These are phyloP conservation scores for Plagiodera versicolora DNA, from an alignment of 2,888 invertebrate species.

Conservation along the genomic window DNA sequence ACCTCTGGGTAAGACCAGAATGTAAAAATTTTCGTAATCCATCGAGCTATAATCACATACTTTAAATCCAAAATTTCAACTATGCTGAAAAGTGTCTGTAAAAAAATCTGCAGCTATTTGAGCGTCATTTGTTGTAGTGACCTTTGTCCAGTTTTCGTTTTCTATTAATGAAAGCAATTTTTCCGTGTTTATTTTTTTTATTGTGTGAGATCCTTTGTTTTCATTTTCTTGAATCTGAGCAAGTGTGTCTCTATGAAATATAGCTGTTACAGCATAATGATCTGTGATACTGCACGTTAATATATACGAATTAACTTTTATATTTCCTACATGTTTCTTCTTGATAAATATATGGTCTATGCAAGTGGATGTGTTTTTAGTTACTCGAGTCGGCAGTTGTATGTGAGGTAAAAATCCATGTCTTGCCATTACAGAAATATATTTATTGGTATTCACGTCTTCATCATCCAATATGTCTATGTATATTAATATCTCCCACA, in stretches of 20 bases:
- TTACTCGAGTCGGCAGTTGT: conserved; percentile 19
- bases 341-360: conserved; percentile 3
- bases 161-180: conserved; percentile 15
- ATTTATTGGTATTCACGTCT: conserved; percentile 16
- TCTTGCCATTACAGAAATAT: conserved; percentile 19
- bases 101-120: conserved; percentile 7
- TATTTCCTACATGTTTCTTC: conserved; percentile 8
- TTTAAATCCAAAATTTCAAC: not conserved
- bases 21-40: not conserved
- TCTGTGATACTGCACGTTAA: conserved; percentile 9
- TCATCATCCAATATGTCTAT: conserved; percentile 17
- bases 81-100: conserved; percentile 10
- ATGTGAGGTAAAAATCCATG: conserved; percentile 18
- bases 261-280: conserved; percentile 12
- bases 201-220: conserved; percentile 11
- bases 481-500: conserved; percentile 17
- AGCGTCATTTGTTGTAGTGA: conserved; percentile 15
- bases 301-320: conserved; percentile 8
- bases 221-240: conserved; percentile 12
- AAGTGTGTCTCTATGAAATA: conserved; percentile 18
- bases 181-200: conserved; percentile 16
- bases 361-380: conserved; percentile 11
- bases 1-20: too few species aligned
- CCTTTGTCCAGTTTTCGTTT: conserved; percentile 14
- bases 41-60: not conserved